These are phyloP conservation scores for Petroica traversi DNA, from an alignment of 2,113 vertebrate species.

Conservation along the genomic window DNA sequence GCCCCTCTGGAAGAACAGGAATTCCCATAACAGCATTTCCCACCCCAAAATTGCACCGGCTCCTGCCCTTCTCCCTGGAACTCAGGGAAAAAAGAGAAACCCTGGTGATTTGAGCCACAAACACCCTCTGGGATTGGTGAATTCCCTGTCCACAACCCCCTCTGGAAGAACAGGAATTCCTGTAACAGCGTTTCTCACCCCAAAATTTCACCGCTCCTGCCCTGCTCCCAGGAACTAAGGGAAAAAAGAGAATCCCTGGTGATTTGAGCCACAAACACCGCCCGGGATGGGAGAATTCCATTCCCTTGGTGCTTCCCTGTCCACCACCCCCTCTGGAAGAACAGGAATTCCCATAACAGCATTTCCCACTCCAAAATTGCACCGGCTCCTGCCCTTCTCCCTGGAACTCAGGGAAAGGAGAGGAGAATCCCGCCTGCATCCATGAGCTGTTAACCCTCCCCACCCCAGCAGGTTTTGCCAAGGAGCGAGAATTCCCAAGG, in stretches of 20 bases:
- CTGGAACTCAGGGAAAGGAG: neutral
- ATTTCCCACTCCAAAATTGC: neutral
- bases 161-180: neutral
- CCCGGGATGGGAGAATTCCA: neutral
- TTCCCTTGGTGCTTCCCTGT: neutral
- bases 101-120: neutral
- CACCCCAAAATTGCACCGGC: neutral
- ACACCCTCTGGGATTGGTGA: rapidly evolving
- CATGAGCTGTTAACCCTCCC: neutral
- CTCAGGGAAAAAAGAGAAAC: neutral
- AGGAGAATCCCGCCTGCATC: neutral
- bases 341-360: neutral
- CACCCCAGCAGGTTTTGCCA: neutral
- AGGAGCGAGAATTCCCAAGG: neutral
- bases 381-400: neutral
- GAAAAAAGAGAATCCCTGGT: too few species aligned
- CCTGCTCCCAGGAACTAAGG: too few species aligned
- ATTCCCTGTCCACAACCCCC: neutral
- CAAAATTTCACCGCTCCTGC: neutral
- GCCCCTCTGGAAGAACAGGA: neutral
- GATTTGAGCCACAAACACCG: neutral
- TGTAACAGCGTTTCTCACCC: neutral
- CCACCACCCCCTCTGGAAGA: neutral
- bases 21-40: neutral
- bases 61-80: neutral